Percentiles rank a stretch among this genome's conserved stretches.
phyloP scores from a whole-genome alignment of 2,113 vertebrate species.

The Euleptes europaea region DNA sequence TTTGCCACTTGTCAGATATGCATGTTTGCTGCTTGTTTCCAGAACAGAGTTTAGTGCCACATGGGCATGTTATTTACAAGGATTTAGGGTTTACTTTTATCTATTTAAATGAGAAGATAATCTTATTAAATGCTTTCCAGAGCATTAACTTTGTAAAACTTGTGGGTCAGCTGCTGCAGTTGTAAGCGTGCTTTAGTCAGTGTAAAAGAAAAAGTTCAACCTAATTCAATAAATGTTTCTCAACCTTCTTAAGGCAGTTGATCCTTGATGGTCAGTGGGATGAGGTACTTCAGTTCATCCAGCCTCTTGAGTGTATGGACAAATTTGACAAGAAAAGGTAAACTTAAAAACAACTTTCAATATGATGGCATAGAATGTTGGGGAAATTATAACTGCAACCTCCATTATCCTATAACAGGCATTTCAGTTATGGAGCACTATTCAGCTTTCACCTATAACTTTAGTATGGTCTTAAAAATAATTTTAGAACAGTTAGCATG shows the following conservation, averaged over 20 bases:
- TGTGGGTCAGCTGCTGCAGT: slow-evolving; percentile 12
- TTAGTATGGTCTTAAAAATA: neutral
- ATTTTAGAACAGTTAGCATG: neutral
- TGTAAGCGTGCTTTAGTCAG: slow-evolving; percentile 22
- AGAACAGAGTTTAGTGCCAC: neutral
- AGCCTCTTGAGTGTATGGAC: slow-evolving; percentile 95
- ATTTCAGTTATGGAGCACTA: neutral
- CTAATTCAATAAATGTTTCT: slow-evolving; percentile 1
- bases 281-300: slow-evolving; percentile 98
- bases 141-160: slow-evolving; percentile 26
- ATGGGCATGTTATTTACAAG: slow-evolving; percentile 22
- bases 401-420: neutral
- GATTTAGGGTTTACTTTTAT: slow-evolving; percentile 18
- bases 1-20: neutral
- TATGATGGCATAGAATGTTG: neutral
- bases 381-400: neutral
- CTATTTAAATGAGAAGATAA: slow-evolving; percentile 4
- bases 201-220: slow-evolving; percentile 12
- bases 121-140: slow-evolving; percentile 29
- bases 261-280: slow-evolving; percentile 98
- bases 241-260: slow-evolving; percentile 83
- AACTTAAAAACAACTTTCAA: slow-evolving; percentile 8
- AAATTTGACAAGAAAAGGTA: slow-evolving; percentile 98
- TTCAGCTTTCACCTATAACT: neutral
- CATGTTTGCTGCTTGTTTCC: neutral